These are phyloP conservation scores for Meliscaeva auricollis DNA, from an alignment of 2,888 invertebrate species.

Conservation along the genomic window DNA sequence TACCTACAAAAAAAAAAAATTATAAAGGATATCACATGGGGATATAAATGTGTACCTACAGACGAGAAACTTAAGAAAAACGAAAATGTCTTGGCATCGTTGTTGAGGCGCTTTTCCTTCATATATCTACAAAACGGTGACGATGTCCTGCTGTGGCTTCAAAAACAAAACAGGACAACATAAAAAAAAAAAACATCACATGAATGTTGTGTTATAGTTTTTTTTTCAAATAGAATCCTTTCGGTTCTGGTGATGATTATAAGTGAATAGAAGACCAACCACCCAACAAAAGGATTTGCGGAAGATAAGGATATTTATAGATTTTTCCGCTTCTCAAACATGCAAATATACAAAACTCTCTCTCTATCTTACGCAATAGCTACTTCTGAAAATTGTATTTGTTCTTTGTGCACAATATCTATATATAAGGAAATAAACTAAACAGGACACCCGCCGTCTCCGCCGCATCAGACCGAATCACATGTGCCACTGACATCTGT, in stretches of 20 bases:
- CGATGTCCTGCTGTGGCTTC: slow-evolving; percentile 65
- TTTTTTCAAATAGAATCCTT: slow-evolving; percentile 5
- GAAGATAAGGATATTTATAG: slow-evolving; percentile 58
- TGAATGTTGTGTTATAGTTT: slow-evolving; percentile 16
- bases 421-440: slow-evolving; percentile 18
- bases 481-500: slow-evolving; percentile 75
- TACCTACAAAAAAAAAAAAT: slow-evolving; percentile 23
- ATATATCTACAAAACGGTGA: slow-evolving; percentile 6
- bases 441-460: slow-evolving; percentile 27
- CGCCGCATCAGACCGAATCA: slow-evolving; percentile 44
- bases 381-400: background rate
- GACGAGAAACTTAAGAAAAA: slow-evolving; percentile 23
- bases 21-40: slow-evolving; percentile 70
- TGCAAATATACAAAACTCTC: slow-evolving; percentile 50
- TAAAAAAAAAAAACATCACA: slow-evolving; percentile 46
- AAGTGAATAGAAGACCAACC: slow-evolving; percentile 63
- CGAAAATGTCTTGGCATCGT: slow-evolving; percentile 71
- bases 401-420: background rate
- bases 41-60: slow-evolving; percentile 10
- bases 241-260: slow-evolving; percentile 48
- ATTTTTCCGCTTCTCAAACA: slow-evolving; percentile 62
- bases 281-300: slow-evolving; percentile 46
- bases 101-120: slow-evolving; percentile 33
- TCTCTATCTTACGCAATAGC: slow-evolving; percentile 11
- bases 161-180: slow-evolving; percentile 43